Percentiles rank a stretch among this genome's conserved stretches.
Conservation (phyloP, 2,797 vertebrate species). For the Cynodonichthys magdalenae region DNA sequence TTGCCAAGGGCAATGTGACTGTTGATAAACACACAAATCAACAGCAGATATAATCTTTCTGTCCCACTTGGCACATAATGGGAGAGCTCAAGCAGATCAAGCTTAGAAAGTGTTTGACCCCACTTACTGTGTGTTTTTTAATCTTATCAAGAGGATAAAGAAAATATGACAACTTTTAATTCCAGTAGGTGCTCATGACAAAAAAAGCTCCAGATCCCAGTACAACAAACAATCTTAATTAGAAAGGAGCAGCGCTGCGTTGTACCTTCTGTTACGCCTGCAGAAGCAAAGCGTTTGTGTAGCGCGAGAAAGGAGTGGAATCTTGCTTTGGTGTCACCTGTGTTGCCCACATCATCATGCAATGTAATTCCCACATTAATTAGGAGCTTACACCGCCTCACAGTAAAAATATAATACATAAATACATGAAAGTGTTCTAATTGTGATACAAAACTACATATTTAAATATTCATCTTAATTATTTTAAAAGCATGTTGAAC, state of each 20-base stretch:
- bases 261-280: constrained; percentile 42
- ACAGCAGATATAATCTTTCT: constrained; percentile 69
- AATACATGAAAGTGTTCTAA: neutral
- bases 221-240: constrained; percentile 62
- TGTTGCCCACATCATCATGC: constrained; percentile 9
- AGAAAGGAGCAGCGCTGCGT: constrained; percentile 44
- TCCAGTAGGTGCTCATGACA: constrained; percentile 62
- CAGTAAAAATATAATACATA: neutral
- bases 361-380: constrained; percentile 19
- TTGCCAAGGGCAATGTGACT: constrained; percentile 71
- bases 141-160: constrained; percentile 54
- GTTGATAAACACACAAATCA: constrained; percentile 72
- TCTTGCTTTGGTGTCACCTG: constrained; percentile 17
- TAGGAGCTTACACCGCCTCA: neutral
- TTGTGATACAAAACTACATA: neutral
- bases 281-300: constrained; percentile 34
- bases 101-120: constrained; percentile 65
- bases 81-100: constrained; percentile 68
- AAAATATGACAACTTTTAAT: constrained; percentile 67
- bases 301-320: neutral
- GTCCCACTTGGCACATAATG: constrained; percentile 76
- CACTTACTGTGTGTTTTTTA: constrained; percentile 42
- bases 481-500: neutral
- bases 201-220: constrained; percentile 45
- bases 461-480: neutral